phyloP scores from a whole-genome alignment of 2,888 invertebrate genomes.

The Orthonychiurus folsomi region DNA sequence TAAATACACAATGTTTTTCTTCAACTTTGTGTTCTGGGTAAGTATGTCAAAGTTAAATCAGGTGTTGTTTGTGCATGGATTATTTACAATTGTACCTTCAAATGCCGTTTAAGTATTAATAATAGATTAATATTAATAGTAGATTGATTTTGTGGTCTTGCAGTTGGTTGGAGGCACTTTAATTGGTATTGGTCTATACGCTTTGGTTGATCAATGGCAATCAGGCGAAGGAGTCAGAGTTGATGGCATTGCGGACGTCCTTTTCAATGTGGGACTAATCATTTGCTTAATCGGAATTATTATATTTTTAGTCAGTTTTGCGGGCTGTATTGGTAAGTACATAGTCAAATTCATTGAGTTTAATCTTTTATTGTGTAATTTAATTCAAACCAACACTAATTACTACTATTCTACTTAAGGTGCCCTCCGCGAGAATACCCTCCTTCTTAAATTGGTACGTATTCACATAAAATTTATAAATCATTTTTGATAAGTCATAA shows the following conservation, averaged over 20 bases:
- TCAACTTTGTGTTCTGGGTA: constrained; percentile 86
- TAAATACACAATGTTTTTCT: constrained; percentile 79
- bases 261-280: constrained; percentile 77
- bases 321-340: constrained; percentile 90
- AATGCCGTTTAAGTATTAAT: too few species aligned
- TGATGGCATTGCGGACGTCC: constrained; percentile 77
- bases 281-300: constrained; percentile 81
- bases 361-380: too few species aligned
- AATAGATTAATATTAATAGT: not conserved
- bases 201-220: constrained; percentile 88
- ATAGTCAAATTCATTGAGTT: too few species aligned
- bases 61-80: too few species aligned
- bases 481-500: not conserved
- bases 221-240: constrained; percentile 71
- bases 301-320: constrained; percentile 87
- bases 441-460: constrained; percentile 80
- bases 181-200: constrained; percentile 79
- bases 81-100: too few species aligned
- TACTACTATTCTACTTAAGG: too few species aligned
- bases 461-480: constrained; percentile 16
- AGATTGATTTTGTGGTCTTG: constrained; percentile 43
- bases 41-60: constrained; percentile 44
- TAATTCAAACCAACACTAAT: too few species aligned
- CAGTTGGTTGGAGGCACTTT: constrained; percentile 80
- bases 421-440: constrained; percentile 81